Evolutionary conservation across 2,888 invertebrate genomes (phyloP).

Genomic region (Periphyllus acericola): DNA sequence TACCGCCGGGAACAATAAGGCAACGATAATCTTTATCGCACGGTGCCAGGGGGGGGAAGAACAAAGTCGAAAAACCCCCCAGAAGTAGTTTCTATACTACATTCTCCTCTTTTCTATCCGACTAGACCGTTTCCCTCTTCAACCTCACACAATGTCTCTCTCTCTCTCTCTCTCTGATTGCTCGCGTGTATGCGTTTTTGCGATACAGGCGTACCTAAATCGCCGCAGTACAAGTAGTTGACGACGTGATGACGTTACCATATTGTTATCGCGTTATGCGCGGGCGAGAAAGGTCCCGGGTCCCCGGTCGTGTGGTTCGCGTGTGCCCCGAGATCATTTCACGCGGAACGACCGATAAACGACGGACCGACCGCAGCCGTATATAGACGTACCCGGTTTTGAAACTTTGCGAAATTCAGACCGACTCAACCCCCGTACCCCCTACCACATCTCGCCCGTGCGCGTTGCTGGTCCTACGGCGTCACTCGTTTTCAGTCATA

Average conservation of each 20-base stretch:
- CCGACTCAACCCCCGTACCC: neutral
- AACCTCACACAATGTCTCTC: too few species aligned
- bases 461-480: neutral
- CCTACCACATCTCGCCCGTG: neutral
- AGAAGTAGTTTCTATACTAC: too few species aligned
- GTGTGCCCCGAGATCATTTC: constrained; percentile 42
- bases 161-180: too few species aligned
- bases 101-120: too few species aligned
- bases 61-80: too few species aligned
- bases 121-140: too few species aligned
- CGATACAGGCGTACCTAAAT: too few species aligned
- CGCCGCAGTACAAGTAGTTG: too few species aligned
- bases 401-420: constrained; percentile 36
- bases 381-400: constrained; percentile 26
- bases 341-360: constrained; percentile 59
- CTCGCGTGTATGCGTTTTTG: too few species aligned
- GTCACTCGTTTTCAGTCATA: neutral
- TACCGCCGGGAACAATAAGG: neutral
- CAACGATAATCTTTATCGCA: neutral
- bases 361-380: constrained; percentile 18
- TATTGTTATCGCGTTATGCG: neutral
- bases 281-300: constrained; percentile 3
- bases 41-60: too few species aligned
- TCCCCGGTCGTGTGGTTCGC: too few species aligned
- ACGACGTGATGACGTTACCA: neutral